Conservation (phyloP, 2,888 invertebrate species). For the Sclerodermus sp. region DNA sequence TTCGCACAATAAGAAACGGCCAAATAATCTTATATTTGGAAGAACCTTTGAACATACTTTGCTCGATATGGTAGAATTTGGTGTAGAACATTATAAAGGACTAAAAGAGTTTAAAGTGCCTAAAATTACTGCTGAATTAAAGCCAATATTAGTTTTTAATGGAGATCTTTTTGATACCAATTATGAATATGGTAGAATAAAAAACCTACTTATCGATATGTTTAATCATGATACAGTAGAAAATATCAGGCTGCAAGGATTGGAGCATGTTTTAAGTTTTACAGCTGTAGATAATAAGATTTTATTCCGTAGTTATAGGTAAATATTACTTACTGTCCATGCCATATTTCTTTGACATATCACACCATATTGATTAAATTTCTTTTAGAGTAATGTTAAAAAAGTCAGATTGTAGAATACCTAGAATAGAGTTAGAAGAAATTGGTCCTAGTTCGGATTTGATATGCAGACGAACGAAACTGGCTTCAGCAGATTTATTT, state of each 20-base stretch:
- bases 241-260: conserved; percentile 84
- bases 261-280: conserved; percentile 92
- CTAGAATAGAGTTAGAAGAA: conserved; percentile 89
- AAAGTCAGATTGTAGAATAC: conserved; percentile 87
- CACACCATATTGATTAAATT: background rate
- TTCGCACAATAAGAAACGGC: conserved; percentile 92
- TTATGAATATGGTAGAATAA: conserved; percentile 78
- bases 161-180: conserved; percentile 88
- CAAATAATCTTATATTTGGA: conserved; percentile 87
- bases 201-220: conserved; percentile 88
- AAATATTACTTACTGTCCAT: conserved; percentile 7
- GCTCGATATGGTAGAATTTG: conserved; percentile 95
- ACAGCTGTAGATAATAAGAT: conserved; percentile 81
- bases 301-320: conserved; percentile 72
- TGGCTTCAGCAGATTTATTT: conserved; percentile 88
- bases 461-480: conserved; percentile 77
- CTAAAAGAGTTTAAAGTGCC: conserved; percentile 78
- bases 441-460: conserved; percentile 94
- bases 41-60: conserved; percentile 87
- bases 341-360: no score
- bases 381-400: conserved; percentile 77
- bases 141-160: conserved; percentile 89
- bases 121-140: conserved; percentile 79
- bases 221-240: conserved; percentile 84
- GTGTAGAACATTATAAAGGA: conserved; percentile 79